Evolutionary conservation across 2,113 vertebrate genomes (phyloP).

Genomic region (Corythoichthys haematopterus): DNA sequence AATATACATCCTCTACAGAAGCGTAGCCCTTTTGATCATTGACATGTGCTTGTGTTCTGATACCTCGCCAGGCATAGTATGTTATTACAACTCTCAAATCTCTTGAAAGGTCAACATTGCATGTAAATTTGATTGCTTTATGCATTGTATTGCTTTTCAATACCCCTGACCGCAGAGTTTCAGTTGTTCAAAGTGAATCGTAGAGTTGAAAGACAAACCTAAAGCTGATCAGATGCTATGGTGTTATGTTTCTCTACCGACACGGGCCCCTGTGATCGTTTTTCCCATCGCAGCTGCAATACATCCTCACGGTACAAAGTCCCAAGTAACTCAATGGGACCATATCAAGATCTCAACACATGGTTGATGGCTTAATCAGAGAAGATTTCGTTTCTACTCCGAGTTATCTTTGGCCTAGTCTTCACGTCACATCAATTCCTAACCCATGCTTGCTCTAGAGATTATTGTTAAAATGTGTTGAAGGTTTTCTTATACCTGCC

Average conservation of each 20-base stretch:
- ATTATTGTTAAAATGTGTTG: constrained; percentile 64
- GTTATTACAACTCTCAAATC: constrained; percentile 11
- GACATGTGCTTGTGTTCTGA: constrained; percentile 12
- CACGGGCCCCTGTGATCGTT: constrained; percentile 28
- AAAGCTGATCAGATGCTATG: constrained; percentile 10
- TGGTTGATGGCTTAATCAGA: constrained; percentile 78
- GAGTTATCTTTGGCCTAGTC: constrained; percentile 68
- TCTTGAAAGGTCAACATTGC: constrained; percentile 6
- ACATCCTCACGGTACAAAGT: constrained; percentile 31
- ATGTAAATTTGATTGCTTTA: constrained; percentile 17
- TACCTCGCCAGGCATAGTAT: constrained; percentile 12
- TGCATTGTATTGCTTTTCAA: constrained; percentile 15
- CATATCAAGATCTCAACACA: constrained; percentile 64
- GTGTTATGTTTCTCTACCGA: constrained; percentile 16
- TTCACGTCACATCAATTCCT: constrained; percentile 70
- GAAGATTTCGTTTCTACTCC: constrained; percentile 65
- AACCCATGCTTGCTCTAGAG: constrained; percentile 62
- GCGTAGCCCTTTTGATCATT: constrained; percentile 3
- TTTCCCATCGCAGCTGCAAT: constrained; percentile 37
- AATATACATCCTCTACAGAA: background rate
- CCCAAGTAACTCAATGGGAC: constrained; percentile 64
- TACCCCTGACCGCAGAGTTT: constrained; percentile 2
- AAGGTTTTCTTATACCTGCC: constrained; percentile 27
- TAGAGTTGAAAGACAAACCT: background rate
- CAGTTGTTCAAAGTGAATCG: constrained; percentile 9